Base-by-base conservation (phyloP, 2,797 vertebrate genomes). In the Malurus leucopterus region DNA sequence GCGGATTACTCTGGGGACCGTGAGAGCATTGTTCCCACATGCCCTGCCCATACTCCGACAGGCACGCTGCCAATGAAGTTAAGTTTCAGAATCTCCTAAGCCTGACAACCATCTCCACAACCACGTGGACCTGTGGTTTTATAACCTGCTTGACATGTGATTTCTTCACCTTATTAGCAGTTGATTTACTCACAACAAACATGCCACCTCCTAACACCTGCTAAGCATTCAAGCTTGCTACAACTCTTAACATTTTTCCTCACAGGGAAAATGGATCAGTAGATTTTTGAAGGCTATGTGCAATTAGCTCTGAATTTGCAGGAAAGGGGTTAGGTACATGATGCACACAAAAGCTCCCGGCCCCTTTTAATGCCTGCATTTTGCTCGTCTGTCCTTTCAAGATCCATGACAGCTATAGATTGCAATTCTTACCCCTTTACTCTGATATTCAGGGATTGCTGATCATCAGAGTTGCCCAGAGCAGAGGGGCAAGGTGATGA, bases 81-180 rank as follows among this genome's bases (percentile, higher is more conserved):
- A 93, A 90, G 68, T 86, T 94, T 79, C 90, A 84, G 89, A 96
- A 95, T 95, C 95, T 90, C 83, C 93, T 96, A 93, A 96, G 92
- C 92, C 90, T 83, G 84, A 88, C 50, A 86, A 55, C 70, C 79
- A 85, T 87, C 89, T 88, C 88, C 70, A 71, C 68, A 64, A 65
- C 87, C 94, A 96, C 87, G 88, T 95, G 95, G 94, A 95, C 69
- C 72, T 38, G 47, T 44, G 89, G 93, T 95, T 95, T 94, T 92
- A 93, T 94, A 96, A 95, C 89, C 86, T 81, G 67, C 77, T 74
- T 6, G 18, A 89, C 95, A 95, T 74, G 93, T 94, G 93, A 95
- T 92, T 91, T 91, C 89, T 93, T 95, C 86, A 92, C 91, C 92
- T 95, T 89, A 96, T 50, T 83, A 90, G 82, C 55, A 73, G 91